These are phyloP conservation scores for Papilio polytes DNA, from an alignment of 1,140 invertebrate species.

Conservation along the genomic window DNA sequence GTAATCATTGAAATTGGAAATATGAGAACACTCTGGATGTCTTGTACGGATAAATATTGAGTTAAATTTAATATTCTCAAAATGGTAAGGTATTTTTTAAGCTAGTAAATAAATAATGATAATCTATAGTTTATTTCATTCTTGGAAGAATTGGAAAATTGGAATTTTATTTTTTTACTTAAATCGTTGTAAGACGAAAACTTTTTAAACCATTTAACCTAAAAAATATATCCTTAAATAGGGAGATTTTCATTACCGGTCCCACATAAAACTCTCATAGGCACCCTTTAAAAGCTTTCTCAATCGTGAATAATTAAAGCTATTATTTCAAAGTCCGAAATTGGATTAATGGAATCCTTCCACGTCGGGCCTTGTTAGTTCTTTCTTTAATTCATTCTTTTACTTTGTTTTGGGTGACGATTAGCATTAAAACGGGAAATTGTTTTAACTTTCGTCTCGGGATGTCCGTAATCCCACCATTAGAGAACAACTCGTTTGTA, in stretches of 20 bases:
- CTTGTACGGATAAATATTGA: too few relatives aligned
- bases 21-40: too few relatives aligned
- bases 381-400: conserved; percentile 56
- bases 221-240: conserved; percentile 7
- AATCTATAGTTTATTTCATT: neutral
- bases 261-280: conserved; percentile 68
- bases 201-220: conserved; percentile 13
- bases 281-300: conserved; percentile 69
- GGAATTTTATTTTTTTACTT: too few relatives aligned
- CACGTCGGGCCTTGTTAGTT: conserved; percentile 49
- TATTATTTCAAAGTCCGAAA: conserved; percentile 71
- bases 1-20: too few relatives aligned
- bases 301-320: conserved; percentile 77
- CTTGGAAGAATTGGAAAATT: too few relatives aligned
- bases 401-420: conserved; percentile 40
- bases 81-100: too few relatives aligned
- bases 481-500: conserved; percentile 13
- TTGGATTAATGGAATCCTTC: conserved; percentile 73
- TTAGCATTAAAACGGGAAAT: conserved; percentile 43
- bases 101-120: too few relatives aligned
- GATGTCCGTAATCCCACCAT: conserved; percentile 23
- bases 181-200: too few relatives aligned
- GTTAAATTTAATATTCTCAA: too few relatives aligned
- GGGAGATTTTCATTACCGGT: conserved; percentile 67
- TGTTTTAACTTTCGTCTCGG: conserved; percentile 32